phyloP scores from a whole-genome alignment of 2,888 invertebrate genomes.

The Lasioglossum morio region DNA sequence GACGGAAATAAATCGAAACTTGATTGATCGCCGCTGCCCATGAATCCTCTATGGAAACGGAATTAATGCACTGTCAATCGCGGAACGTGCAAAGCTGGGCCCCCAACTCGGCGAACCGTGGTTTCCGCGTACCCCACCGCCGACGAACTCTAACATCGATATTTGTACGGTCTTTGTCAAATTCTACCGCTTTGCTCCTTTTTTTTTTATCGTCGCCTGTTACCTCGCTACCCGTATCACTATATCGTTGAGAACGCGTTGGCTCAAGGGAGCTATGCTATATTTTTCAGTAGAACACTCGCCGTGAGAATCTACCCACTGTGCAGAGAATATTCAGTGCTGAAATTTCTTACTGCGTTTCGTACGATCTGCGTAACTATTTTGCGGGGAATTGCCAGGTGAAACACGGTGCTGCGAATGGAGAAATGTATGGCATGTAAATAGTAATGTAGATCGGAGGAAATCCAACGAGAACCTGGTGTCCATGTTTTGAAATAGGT shows the following conservation, averaged over 20 bases:
- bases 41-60: constrained; percentile 53
- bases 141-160: neutral
- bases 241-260: neutral
- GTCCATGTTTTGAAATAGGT: neutral
- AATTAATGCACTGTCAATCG: constrained; percentile 73
- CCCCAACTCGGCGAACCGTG: constrained; percentile 1
- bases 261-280: neutral
- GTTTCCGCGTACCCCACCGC: neutral
- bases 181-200: neutral
- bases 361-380: neutral
- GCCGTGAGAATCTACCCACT: neutral
- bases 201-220: neutral
- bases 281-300: constrained; percentile 1
- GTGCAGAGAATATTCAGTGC: neutral
- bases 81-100: constrained; percentile 16
- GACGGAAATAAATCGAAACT: constrained; percentile 66
- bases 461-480: neutral
- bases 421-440: neutral
- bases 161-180: constrained; percentile 9
- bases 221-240: neutral
- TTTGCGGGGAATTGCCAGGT: neutral
- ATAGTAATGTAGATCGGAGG: neutral
- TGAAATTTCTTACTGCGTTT: constrained; percentile 10
- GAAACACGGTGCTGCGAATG: neutral
- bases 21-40: constrained; percentile 62